Evolutionary conservation across 2,113 vertebrate species (phyloP), one percentile per base, ranked within the genome.

Genomic region (Pelusios castaneus): DNA sequence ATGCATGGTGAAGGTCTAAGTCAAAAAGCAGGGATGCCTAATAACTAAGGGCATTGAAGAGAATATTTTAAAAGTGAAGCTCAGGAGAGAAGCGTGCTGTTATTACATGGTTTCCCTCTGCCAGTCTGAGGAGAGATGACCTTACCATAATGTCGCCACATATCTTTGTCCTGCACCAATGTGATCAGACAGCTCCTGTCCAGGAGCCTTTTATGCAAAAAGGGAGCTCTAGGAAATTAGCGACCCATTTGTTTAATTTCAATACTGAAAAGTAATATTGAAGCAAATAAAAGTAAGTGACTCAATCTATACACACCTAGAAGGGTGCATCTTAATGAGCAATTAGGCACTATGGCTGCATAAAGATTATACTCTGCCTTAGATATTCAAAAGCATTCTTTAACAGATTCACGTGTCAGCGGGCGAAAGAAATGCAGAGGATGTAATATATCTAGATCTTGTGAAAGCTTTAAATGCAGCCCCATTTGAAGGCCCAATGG

Each of bases 321-420:
- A 95, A 96, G 88, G 83, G 78, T 95, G 87, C 80, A 91, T 70
- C 47, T 93, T 38, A 52, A 87, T 27, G 89, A 88, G 87, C 90
- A 89, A 90, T 76, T 41, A 89, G 82, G 88, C 91, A 56, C 80
- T 22, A 3, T 0, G 13, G 89, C 10, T 77, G 60, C 77, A 29
- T 94, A 38, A 52, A 84, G 82, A 27, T 87, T 73, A 70, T 47
- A 2, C 0, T 60, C 54, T 43, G 87, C 96, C 92, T 70, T 45
- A 34, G 87, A 91, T 77, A 88, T n/a, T 87, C 52, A 80, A 52
- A 21, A 87, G 79, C 73, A 75, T 10, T 41, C 84, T 92, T 47
- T 76, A 86, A 60, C 81, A 31, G 63, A 83, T 86, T 88, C 19
- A 54, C 1, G 3, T 45, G 82, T 34, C 83, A 93, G 90, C 86